phyloP scores from a whole-genome alignment of 2,797 vertebrate species.

The Distichodus sexfasciatus region DNA sequence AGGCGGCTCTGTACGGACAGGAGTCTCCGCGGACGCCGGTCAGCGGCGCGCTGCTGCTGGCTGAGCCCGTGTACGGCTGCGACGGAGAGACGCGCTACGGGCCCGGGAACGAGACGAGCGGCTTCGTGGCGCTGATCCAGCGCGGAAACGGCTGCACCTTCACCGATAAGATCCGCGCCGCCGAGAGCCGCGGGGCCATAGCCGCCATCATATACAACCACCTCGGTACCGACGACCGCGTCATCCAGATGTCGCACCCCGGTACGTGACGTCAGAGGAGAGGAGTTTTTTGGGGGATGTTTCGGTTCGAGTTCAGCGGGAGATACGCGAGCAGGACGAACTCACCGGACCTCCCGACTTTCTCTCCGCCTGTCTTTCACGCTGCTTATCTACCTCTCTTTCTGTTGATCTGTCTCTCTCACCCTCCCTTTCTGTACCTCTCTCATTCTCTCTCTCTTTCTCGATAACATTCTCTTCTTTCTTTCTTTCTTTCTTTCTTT shows the following conservation, averaged over 20 bases:
- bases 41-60: constrained; percentile 66
- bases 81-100: constrained; percentile 41
- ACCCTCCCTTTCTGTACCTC: no score
- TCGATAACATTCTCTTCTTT: no score
- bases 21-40: constrained; percentile 73
- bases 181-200: constrained; percentile 66
- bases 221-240: constrained; percentile 70
- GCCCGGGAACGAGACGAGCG: not conserved
- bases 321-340: no score
- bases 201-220: constrained; percentile 82
- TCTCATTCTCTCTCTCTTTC: no score
- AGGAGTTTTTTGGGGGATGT: not conserved
- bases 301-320: not conserved
- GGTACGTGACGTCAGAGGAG: constrained; percentile 51
- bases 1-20: constrained; percentile 79
- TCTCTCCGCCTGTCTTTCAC: no score
- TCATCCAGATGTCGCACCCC: constrained; percentile 83
- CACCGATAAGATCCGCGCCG: constrained; percentile 78
- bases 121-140: constrained; percentile 80
- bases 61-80: constrained; percentile 59
- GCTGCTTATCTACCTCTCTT: no score
- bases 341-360: no score
- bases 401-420: no score
- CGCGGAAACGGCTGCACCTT: constrained; percentile 83
- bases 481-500: no score